These are phyloP conservation scores for Acheta domesticus DNA, from an alignment of 2,888 invertebrate species.

Conservation along the genomic window DNA sequence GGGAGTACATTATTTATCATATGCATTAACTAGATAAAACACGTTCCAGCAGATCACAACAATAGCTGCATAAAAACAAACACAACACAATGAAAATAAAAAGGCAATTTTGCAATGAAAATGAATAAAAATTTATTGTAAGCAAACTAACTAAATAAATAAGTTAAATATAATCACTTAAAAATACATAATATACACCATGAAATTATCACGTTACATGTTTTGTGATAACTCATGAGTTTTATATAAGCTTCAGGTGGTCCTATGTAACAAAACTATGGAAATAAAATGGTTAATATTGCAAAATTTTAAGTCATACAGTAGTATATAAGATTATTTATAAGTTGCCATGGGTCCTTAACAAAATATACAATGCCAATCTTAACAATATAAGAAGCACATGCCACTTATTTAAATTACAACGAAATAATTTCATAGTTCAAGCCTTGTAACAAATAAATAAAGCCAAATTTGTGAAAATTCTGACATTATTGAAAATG, in stretches of 20 bases:
- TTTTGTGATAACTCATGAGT: not conserved
- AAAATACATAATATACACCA: not conserved
- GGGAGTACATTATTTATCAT: not conserved
- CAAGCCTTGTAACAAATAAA: not conserved
- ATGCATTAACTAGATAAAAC: conserved; percentile 21
- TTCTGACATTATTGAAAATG: not conserved
- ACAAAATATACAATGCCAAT: conserved; percentile 5
- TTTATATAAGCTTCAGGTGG: not conserved
- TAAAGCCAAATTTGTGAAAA: not conserved
- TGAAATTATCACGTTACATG: not conserved
- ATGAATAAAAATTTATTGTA: conserved; percentile 18
- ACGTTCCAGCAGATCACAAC: conserved; percentile 11
- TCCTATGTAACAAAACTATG: not conserved
- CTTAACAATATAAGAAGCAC: not conserved
- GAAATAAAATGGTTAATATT: not conserved
- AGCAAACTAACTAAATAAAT: conserved; percentile 20
- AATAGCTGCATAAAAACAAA: conserved; percentile 21
- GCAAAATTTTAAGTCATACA: not conserved
- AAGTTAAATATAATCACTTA: not conserved
- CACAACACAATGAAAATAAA: not conserved
- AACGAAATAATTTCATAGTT: not conserved
- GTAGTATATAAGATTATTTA: not conserved
- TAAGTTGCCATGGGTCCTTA: not conserved
- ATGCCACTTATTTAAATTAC: not conserved
- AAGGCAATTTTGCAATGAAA: not conserved